phyloP scores from a whole-genome alignment of 2,113 vertebrate genomes.

The Scatophagus argus region DNA sequence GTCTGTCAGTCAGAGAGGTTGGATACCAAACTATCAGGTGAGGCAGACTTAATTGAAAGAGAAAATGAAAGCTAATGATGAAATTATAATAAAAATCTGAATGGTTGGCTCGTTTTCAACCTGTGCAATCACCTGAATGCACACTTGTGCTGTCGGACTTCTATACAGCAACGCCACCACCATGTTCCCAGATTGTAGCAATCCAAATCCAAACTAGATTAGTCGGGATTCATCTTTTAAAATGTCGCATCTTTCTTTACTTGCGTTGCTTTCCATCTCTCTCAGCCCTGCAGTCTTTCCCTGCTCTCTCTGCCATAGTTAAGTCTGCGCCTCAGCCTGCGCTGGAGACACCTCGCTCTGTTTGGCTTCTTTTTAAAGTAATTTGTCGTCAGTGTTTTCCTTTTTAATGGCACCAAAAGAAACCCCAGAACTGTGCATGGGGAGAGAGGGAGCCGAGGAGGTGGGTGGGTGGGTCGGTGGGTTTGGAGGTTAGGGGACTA shows the following conservation, averaged over 20 bases:
- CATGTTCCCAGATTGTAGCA: background rate
- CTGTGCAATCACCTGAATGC: background rate
- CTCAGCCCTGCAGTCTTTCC: background rate
- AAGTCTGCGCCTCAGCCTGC: constrained; percentile 44
- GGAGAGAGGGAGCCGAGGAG: constrained; percentile 36
- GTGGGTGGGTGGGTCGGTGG: constrained; percentile 24
- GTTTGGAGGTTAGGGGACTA: constrained; percentile 52
- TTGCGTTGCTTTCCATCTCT: background rate
- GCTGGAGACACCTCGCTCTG: constrained; percentile 46
- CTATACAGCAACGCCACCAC: background rate
- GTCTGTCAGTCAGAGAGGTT: background rate
- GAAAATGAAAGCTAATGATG: too few species aligned
- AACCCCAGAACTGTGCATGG: constrained; percentile 29
- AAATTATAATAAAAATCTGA: too few species aligned
- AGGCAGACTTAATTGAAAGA: too few species aligned
- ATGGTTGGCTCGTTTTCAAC: background rate
- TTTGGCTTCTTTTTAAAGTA: constrained; percentile 75
- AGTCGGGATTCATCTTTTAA: background rate
- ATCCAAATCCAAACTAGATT: background rate
- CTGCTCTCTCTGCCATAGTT: constrained; percentile 31
- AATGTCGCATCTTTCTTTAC: background rate
- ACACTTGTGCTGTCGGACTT: background rate
- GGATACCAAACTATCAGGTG: too few species aligned
- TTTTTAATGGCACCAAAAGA: constrained; percentile 72
- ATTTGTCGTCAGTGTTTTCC: constrained; percentile 75